Evolutionary conservation across 2,113 vertebrate species (phyloP), one percentile per base, ranked within the genome.

Genomic region (Rhadina sibilatrix): DNA sequence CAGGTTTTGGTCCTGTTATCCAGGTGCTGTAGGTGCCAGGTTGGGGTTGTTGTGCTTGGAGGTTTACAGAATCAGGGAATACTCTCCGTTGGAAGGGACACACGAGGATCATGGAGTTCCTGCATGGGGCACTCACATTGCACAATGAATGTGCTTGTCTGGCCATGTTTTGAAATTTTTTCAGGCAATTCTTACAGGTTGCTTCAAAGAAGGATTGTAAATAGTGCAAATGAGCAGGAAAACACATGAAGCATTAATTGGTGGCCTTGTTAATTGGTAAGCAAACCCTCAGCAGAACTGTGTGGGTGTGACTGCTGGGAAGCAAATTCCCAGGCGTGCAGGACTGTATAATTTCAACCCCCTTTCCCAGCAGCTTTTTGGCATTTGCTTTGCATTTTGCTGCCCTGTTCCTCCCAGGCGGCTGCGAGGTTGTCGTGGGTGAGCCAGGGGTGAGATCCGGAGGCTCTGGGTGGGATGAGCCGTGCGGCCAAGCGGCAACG

Each of bases 251-350:
- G 66, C 47, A 46, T 79, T 93, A 96, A 96, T 95, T 94, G 91
- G 50, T 96, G 88, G 82, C 94, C 95, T 93, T 61, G 66, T 91
- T 96, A 96, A 95, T 90, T 86, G 72, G 68, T 77, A 80, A 83
- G 79, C 82, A 86, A 65, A 94, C 80, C 87, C 63, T 63, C 83
- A 91, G 83, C 78, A 82, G 87, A 95, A 64, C 91, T 63, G 90
- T 7, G 87, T 94, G 95, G 94, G 94, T 84, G 89, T 64, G 91
- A 89, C 70, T 94, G 81, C 91, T 70, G 94, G 91, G 90, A 93
- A 91, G 84, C 63, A 35, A 92, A 82, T 89, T 71, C 87, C 89
- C 38, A 5, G 23, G 52, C 24, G 10, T 46, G 37, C 75, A 42
- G 57, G 63, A 83, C 56, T 22, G 1, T 53, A 3, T 56, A 15